phyloP scores from a whole-genome alignment of 2,113 vertebrate genomes.

The Spizaetus ornatus region DNA sequence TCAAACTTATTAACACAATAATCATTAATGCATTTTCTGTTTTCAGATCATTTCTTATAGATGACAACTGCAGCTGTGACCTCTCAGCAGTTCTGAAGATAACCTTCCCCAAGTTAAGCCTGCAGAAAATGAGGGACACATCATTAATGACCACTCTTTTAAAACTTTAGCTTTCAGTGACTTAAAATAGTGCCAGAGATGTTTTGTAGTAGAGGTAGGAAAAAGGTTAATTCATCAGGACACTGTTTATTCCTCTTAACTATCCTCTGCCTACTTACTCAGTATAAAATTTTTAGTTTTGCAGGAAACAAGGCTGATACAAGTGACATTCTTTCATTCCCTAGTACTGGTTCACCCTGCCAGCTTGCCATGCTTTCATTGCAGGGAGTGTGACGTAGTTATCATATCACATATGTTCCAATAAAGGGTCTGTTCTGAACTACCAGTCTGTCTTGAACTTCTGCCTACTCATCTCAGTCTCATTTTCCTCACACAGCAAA shows the following conservation, averaged over 20 bases:
- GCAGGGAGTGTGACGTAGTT: background rate
- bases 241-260: background rate
- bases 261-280: background rate
- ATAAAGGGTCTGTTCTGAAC: background rate
- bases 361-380: background rate
- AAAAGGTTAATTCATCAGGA: background rate
- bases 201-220: background rate
- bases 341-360: background rate
- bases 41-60: background rate
- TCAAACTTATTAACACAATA: slow-evolving; percentile 1
- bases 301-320: background rate
- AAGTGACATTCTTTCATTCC: background rate
- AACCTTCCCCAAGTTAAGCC: background rate
- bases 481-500: background rate
- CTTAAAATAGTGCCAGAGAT: background rate
- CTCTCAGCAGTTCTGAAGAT: slow-evolving; percentile 3
- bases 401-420: background rate
- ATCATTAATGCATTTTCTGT: slow-evolving; percentile 5
- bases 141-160: background rate
- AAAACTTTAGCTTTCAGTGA: background rate
- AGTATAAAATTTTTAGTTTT: background rate
- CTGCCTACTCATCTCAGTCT: background rate
- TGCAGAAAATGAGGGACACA: background rate
- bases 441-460: background rate
- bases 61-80: background rate